Evolutionary conservation across 2,797 vertebrate species (phyloP).

Genomic region (Coreius guichenoti): DNA sequence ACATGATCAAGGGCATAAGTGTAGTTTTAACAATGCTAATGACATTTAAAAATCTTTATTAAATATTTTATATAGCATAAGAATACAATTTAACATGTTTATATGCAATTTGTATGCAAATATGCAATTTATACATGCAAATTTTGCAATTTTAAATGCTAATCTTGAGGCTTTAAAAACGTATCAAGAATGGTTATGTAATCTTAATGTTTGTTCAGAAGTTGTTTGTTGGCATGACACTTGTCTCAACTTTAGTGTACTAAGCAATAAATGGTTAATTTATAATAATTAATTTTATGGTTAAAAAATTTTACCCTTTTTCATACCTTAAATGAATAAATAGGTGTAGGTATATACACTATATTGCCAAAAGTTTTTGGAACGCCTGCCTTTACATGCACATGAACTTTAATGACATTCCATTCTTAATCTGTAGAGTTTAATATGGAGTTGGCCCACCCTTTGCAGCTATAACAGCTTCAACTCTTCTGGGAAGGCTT

Average conservation of each 20-base stretch:
- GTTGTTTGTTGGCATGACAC: background rate
- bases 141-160: background rate
- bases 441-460: too few species aligned
- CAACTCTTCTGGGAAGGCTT: too few species aligned
- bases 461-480: too few species aligned
- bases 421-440: too few species aligned
- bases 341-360: too few species aligned
- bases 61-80: background rate
- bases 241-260: background rate
- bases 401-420: too few species aligned
- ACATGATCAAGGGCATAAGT: background rate
- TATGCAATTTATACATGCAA: too few species aligned
- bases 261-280: background rate
- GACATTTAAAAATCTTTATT: background rate
- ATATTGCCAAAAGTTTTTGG: too few species aligned
- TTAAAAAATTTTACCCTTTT: too few species aligned
- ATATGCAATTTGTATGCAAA: background rate
- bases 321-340: background rate
- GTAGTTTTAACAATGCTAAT: background rate
- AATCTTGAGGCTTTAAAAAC: background rate
- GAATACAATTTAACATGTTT: background rate
- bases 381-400: too few species aligned
- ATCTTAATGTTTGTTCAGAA: background rate
- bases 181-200: background rate
- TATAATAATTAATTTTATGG: background rate